Evolutionary conservation across 2,797 vertebrate genomes (phyloP).

Genomic region (Thamnophis elegans): DNA sequence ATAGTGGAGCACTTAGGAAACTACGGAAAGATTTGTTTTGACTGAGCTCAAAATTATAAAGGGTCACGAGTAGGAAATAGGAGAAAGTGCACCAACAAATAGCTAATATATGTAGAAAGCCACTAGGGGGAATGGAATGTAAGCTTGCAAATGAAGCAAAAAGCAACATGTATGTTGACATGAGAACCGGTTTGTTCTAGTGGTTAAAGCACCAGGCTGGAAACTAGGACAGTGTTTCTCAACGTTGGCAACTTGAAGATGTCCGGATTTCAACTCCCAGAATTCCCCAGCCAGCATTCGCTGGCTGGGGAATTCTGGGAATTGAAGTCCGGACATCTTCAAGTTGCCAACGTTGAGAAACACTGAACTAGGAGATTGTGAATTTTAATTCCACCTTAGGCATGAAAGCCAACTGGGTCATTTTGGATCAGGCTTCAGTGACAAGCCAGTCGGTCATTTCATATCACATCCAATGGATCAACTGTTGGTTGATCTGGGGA

Average conservation of each 20-base stretch:
- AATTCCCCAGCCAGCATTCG: too few species aligned
- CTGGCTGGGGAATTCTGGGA: too few species aligned
- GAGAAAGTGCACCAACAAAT: background rate
- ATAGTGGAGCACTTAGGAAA: background rate
- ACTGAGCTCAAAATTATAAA: background rate
- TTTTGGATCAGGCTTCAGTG: background rate
- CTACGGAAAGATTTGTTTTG: background rate
- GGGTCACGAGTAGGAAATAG: background rate
- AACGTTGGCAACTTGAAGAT: too few species aligned
- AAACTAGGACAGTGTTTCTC: too few species aligned
- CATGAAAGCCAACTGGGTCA: background rate
- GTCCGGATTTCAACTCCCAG: too few species aligned
- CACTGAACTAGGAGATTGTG: too few species aligned
- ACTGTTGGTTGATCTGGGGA: too few species aligned
- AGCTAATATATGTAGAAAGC: background rate
- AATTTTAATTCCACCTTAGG: background rate
- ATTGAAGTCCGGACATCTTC: too few species aligned
- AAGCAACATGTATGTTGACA: background rate
- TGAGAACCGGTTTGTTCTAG: background rate
- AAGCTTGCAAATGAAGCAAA: background rate
- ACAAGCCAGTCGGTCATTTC: background rate
- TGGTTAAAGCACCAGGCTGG: background rate
- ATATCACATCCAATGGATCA: too few species aligned
- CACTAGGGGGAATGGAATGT: background rate
- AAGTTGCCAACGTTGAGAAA: too few species aligned